Percentiles rank a stretch among this genome's conserved stretches.
These are phyloP conservation scores for Cantharis rufa DNA, from an alignment of 2,888 invertebrate species.

Conservation along the genomic window DNA sequence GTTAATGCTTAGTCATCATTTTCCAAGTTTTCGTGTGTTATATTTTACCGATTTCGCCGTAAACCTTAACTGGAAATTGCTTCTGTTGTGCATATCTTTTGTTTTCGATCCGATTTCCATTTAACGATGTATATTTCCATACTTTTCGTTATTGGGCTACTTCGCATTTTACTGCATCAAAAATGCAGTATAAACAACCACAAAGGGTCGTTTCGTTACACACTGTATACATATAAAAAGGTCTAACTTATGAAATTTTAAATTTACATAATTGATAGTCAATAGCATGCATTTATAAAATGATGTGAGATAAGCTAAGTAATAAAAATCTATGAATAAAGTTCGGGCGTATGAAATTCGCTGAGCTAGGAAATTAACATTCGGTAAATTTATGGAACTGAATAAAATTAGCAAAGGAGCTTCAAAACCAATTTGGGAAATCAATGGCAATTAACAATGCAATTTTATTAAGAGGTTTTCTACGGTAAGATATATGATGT, in stretches of 20 bases:
- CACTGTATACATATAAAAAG: neutral
- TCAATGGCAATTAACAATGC: neutral
- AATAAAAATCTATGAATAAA: neutral
- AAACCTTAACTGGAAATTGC: neutral
- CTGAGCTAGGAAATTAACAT: neutral
- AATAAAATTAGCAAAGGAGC: neutral
- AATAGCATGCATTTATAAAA: neutral
- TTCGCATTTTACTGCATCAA: neutral
- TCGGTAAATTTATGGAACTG: neutral
- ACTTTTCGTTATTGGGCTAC: neutral
- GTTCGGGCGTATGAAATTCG: neutral
- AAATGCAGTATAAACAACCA: neutral
- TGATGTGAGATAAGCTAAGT: neutral
- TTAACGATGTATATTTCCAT: neutral
- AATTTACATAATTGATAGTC: neutral
- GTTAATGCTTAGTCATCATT: neutral
- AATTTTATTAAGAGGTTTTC: neutral
- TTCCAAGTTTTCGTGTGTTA: neutral
- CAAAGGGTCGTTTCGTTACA: neutral
- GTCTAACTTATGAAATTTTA: neutral
- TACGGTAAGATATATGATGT: neutral
- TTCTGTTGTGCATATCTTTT: neutral
- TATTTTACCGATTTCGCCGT: neutral
- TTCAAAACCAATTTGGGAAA: neutral
- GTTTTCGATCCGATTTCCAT: neutral